Conservation (phyloP, 2,797 vertebrate genomes). For the Anguilla anguilla region DNA sequence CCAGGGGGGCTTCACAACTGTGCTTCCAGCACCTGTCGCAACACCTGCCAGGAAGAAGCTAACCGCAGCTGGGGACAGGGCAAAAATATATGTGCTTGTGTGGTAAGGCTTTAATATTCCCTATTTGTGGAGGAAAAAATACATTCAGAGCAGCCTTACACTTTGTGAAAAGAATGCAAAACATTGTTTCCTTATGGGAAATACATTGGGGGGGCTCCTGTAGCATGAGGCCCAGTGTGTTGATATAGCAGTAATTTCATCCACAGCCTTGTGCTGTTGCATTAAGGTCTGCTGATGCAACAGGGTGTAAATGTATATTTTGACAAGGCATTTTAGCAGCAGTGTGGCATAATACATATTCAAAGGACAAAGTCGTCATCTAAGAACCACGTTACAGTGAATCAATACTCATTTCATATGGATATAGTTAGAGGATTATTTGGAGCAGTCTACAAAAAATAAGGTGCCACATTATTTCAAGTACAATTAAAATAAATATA, state of each 20-base stretch:
- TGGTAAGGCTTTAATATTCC: conserved; percentile 27
- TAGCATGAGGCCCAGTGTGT: background rate
- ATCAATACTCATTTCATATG: background rate
- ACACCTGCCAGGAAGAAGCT: background rate
- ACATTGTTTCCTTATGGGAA: background rate
- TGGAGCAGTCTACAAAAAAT: conserved; percentile 47
- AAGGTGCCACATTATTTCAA: conserved; percentile 31
- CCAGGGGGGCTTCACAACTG: background rate
- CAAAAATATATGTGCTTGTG: conserved; percentile 33
- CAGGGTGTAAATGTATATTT: background rate
- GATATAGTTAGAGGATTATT: conserved; percentile 28
- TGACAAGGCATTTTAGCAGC: conserved; percentile 16
- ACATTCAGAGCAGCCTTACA: conserved; percentile 30
- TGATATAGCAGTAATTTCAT: background rate
- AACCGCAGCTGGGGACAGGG: conserved; percentile 32
- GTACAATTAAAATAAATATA: conserved; percentile 54
- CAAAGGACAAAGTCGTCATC: background rate
- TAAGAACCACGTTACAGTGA: conserved; percentile 14
- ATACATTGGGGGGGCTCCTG: background rate
- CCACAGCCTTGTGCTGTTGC: conserved; percentile 1
- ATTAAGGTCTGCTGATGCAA: background rate
- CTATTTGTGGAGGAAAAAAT: background rate
- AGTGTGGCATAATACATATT: conserved; percentile 22
- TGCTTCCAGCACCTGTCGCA: conserved; percentile 13
- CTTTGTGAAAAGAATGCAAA: background rate